Percentiles rank a stretch among this genome's conserved stretches.
Conservation (phyloP, 2,888 invertebrate genomes). For the Macrophya alboannulata region DNA sequence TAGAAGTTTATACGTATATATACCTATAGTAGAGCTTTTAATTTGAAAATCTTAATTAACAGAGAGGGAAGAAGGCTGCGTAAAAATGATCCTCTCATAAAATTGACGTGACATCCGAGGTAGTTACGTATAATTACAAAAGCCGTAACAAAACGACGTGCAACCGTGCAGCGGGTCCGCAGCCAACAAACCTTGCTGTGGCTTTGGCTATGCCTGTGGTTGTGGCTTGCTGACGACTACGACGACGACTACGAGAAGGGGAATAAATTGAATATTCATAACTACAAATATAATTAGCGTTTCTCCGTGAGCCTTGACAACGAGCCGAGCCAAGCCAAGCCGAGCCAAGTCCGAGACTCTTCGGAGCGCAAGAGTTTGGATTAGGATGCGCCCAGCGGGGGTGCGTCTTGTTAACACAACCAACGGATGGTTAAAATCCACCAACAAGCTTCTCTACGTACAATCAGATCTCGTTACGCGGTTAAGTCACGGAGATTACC, state of each 20-base stretch:
- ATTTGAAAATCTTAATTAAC: slow-evolving; percentile 54
- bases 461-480: slow-evolving; percentile 41
- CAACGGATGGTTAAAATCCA: slow-evolving; percentile 35
- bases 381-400: slow-evolving; percentile 50
- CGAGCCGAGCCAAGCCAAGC: slow-evolving; percentile 25
- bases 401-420: slow-evolving; percentile 47
- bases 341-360: background rate
- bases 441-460: slow-evolving; percentile 13
- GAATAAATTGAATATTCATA: slow-evolving; percentile 55
- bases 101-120: slow-evolving; percentile 54
- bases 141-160: slow-evolving; percentile 54
- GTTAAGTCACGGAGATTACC: background rate
- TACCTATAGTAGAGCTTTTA: slow-evolving; percentile 22
- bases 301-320: slow-evolving; percentile 33
- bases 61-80: background rate
- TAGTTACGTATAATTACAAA: slow-evolving; percentile 55
- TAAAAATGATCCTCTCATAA: slow-evolving; percentile 48
- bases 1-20: background rate
- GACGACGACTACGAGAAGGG: background rate
- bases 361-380: slow-evolving; percentile 13
- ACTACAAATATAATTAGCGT: slow-evolving; percentile 56
- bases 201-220: background rate
- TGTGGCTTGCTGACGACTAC: slow-evolving; percentile 24
- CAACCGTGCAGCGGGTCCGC: slow-evolving; percentile 36
- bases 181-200: slow-evolving; percentile 10